Evolutionary conservation across 2,113 vertebrate species (phyloP).

Genomic region (Tautogolabrus adspersus): DNA sequence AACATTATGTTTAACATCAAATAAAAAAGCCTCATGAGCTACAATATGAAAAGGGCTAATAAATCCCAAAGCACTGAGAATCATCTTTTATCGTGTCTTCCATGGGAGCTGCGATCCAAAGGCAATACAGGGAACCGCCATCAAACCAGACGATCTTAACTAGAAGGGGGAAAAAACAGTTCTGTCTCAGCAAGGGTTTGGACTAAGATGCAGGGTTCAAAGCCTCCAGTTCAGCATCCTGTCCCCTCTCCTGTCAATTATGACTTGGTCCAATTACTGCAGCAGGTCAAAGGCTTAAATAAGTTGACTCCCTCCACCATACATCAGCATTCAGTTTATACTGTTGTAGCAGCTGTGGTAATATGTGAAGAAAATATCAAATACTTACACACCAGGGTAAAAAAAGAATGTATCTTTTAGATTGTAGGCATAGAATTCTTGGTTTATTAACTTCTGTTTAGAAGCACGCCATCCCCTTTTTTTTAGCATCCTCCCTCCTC

Average conservation of each 20-base stretch:
- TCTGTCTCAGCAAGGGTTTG: neutral
- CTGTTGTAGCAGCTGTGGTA: neutral
- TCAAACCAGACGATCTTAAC: slow-evolving; percentile 1
- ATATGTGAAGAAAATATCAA: neutral
- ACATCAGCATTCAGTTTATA: neutral
- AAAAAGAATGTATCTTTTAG: neutral
- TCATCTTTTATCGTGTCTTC: neutral
- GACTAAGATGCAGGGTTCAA: neutral
- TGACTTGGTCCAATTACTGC: neutral
- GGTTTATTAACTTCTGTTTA: neutral
- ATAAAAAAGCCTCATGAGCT: neutral
- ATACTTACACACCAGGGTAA: neutral
- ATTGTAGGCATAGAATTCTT: neutral
- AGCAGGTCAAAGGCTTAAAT: slow-evolving; percentile 4
- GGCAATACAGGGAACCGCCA: neutral
- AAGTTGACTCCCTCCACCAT: neutral
- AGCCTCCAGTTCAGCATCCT: neutral
- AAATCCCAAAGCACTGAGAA: neutral
- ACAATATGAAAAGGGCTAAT: neutral
- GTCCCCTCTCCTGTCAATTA: slow-evolving; percentile 2
- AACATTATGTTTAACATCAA: neutral
- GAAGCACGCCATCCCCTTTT: neutral
- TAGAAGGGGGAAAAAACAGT: neutral
- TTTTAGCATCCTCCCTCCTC: no score
- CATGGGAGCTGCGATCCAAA: slow-evolving; percentile 8